A percentile compares a stretch with the other conserved stretches of the same genome.
Conservation (phyloP, 1,140 invertebrate species). For the Habropoda laboriosa region DNA sequence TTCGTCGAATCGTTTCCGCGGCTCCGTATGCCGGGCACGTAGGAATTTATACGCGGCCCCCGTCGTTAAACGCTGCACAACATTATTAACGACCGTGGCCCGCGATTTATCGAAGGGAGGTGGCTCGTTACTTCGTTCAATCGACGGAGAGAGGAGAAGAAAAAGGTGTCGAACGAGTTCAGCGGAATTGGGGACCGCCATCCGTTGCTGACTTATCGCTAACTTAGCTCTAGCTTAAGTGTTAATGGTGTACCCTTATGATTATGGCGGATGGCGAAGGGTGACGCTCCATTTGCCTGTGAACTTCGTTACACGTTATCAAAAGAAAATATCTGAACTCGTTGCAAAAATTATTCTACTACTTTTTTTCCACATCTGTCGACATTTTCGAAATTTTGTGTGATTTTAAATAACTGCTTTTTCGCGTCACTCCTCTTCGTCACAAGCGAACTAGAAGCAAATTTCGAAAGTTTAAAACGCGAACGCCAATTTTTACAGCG, state of each 20-base stretch:
- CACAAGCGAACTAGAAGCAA: background rate
- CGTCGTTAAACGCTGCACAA: background rate
- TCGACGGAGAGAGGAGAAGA: too few relatives aligned
- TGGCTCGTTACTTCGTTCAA: background rate
- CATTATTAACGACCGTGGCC: conserved; percentile 24
- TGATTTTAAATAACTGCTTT: too few relatives aligned
- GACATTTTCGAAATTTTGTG: too few relatives aligned
- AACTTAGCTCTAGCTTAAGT: conserved; percentile 65
- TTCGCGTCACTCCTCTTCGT: background rate
- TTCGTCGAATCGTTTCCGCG: background rate
- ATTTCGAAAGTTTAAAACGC: too few relatives aligned
- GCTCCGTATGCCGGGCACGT: conserved; percentile 18
- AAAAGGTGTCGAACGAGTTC: conserved; percentile 32
- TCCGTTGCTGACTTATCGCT: conserved; percentile 65
- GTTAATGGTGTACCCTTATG: conserved; percentile 54
- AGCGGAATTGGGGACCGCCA: conserved; percentile 59
- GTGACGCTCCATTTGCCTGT: conserved; percentile 27
- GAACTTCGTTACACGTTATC: background rate
- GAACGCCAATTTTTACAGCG: too few relatives aligned
- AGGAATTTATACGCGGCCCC: background rate
- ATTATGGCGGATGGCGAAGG: conserved; percentile 43
- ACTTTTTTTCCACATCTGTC: too few relatives aligned
- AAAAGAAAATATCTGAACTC: too few relatives aligned
- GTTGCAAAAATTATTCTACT: too few relatives aligned
- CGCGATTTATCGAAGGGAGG: background rate